Base-by-base conservation (phyloP, 2,888 invertebrate genomes). In the Dicycla oo region DNA sequence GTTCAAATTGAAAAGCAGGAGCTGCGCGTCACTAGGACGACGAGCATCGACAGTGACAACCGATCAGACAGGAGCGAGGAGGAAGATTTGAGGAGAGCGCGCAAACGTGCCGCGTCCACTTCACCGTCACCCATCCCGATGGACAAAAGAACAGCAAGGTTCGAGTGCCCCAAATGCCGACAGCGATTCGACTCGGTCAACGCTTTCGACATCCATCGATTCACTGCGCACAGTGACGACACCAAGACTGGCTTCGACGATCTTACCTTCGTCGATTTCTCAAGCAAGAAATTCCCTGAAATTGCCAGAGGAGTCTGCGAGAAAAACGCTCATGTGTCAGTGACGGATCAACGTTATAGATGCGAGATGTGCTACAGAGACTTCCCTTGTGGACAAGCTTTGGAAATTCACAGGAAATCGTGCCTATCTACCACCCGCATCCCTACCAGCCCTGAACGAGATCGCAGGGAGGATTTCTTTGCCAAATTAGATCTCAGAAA, bases 401-500 rank as follows among this genome's bases (percentile, higher is more conserved):
- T 98, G 74, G 97, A 97, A 69, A 97, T 97, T 47, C 98, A 98
- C 88, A 96, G 96, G 78, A 96, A 96, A 75, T 87, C 93, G 3
- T 96, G 96, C 83, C 85, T 91, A 56, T 91, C 92, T 3, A 85
- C 94, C 8, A 94, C 94, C 54, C 92, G 94, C 62, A 89, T 94
- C 34, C 90, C 91, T 34, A 6, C n/a, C 2, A 94, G 93, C 40
- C 97, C 97, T 30, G 97, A 97, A 66, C 96, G 97, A 70, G 96
- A 97, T 38, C 96, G 96, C 61, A 96, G 98, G 53, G 97, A 98
- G 73, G 98, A 98, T 84, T 98, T 99, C 91, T 98, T 99, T 88
- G 98, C 98, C 1, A 97, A 98, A 78, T 94, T 98, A 38, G 97
- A 98, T 89, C 96, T 98, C 53, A 97, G 97, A 89, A 98, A 98